A percentile compares a stretch with the other conserved stretches of the same genome.
Conservation (phyloP, 2,888 invertebrate species). For the Orthosia gothica region DNA sequence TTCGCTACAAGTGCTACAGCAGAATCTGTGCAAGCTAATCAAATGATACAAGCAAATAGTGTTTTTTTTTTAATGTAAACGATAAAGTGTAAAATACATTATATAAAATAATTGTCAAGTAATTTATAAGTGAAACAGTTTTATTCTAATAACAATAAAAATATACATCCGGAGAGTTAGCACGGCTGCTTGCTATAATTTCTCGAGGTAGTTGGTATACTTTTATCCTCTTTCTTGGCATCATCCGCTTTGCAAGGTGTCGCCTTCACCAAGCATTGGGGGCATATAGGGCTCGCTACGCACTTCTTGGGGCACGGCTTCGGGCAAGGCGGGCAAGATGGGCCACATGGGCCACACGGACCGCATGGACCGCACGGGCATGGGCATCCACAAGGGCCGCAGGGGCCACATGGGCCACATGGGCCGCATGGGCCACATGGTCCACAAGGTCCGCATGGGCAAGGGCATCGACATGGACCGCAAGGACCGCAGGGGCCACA, state of each 20-base stretch:
- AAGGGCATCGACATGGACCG: constrained; percentile 56
- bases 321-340: constrained; percentile 59
- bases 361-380: constrained; percentile 60
- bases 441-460: constrained; percentile 52
- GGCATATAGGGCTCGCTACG: constrained; percentile 28
- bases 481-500: constrained; percentile 65
- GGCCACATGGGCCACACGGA: constrained; percentile 55
- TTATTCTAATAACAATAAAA: not conserved
- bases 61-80: constrained; percentile 62
- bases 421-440: constrained; percentile 28
- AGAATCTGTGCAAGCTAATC: constrained; percentile 28
- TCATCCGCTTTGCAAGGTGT: constrained; percentile 46
- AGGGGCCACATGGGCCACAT: constrained; percentile 43
- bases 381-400: constrained; percentile 36
- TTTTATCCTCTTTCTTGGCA: constrained; percentile 69
- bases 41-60: constrained; percentile 51
- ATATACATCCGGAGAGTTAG: constrained; percentile 6
- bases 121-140: constrained; percentile 5
- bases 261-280: constrained; percentile 36
- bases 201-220: constrained; percentile 64
- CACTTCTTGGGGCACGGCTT: constrained; percentile 57
- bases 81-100: constrained; percentile 18
- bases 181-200: constrained; percentile 58
- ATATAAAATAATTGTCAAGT: constrained; percentile 1
- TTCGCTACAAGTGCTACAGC: not conserved